Evolutionary conservation across 2,888 invertebrate species (phyloP).

Genomic region (Tipula confusa): DNA sequence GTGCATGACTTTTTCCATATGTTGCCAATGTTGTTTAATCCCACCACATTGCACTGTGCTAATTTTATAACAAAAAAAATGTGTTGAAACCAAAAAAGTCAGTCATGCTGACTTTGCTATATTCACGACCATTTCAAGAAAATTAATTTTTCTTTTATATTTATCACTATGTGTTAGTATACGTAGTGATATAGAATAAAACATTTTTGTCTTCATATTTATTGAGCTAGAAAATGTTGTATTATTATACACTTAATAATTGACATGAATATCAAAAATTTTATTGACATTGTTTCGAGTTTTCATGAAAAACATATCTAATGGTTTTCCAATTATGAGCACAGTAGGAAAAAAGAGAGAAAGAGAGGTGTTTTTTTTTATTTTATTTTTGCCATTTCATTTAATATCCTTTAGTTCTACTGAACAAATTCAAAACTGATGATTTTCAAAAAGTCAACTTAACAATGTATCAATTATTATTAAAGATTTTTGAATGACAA

Average conservation of each 20-base stretch:
- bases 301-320: not conserved
- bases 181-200: not conserved
- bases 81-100: not conserved
- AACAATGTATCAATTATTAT: not conserved
- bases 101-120: not conserved
- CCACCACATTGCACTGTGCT: not conserved
- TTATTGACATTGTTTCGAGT: slow-evolving; percentile 14
- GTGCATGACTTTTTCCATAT: too few species aligned
- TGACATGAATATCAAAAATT: not conserved
- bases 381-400: not conserved
- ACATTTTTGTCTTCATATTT: not conserved
- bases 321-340: not conserved
- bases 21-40: too few species aligned
- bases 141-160: not conserved
- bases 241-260: slow-evolving; percentile 12
- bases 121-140: not conserved
- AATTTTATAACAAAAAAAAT: not conserved
- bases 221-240: not conserved
- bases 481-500: not conserved
- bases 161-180: not conserved
- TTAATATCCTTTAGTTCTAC: not conserved
- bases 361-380: too few species aligned
- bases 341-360: not conserved
- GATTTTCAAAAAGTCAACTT: not conserved
- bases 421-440: not conserved